Conservation (phyloP, 2,797 vertebrate genomes). For the Cheirogaleus major region DNA sequence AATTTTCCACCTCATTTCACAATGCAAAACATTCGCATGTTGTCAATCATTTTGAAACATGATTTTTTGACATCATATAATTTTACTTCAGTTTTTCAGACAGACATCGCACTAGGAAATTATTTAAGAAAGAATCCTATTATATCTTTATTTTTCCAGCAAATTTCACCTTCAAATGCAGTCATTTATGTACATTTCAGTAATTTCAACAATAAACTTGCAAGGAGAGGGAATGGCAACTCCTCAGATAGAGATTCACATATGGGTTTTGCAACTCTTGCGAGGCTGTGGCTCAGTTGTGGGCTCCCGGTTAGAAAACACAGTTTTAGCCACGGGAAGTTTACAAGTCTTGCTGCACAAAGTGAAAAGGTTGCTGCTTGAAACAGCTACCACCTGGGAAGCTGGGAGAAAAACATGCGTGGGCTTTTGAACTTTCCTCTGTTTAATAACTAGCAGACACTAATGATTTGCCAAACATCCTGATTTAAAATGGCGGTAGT, state of each 20-base stretch:
- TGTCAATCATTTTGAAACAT: conserved; percentile 90
- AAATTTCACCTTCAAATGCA: conserved; percentile 86
- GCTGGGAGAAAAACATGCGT: conserved; percentile 84
- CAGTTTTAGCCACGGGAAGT: conserved; percentile 81
- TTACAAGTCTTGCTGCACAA: conserved; percentile 80
- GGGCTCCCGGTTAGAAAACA: conserved; percentile 76
- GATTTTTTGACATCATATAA: conserved; percentile 91
- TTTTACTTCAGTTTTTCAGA: conserved; percentile 88
- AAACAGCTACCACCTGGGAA: conserved; percentile 87
- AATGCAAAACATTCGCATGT: conserved; percentile 88
- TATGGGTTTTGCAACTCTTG: conserved; percentile 74
- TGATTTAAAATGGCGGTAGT: conserved; percentile 80
- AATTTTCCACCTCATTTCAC: conserved; percentile 91
- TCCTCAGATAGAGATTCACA: conserved; percentile 56
- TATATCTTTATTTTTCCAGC: conserved; percentile 89
- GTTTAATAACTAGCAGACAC: conserved; percentile 85
- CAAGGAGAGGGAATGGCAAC: conserved; percentile 79
- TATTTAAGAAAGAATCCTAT: conserved; percentile 88
- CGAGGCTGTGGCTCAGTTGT: conserved; percentile 65
- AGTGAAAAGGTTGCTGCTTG: conserved; percentile 86
- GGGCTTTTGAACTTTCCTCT: conserved; percentile 86
- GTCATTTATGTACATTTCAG: conserved; percentile 86
- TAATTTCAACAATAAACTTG: conserved; percentile 84
- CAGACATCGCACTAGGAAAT: conserved; percentile 88
- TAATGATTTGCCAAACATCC: conserved; percentile 86